Base-by-base conservation (phyloP, 1,140 invertebrate genomes). In the Heliconius hermathena region DNA sequence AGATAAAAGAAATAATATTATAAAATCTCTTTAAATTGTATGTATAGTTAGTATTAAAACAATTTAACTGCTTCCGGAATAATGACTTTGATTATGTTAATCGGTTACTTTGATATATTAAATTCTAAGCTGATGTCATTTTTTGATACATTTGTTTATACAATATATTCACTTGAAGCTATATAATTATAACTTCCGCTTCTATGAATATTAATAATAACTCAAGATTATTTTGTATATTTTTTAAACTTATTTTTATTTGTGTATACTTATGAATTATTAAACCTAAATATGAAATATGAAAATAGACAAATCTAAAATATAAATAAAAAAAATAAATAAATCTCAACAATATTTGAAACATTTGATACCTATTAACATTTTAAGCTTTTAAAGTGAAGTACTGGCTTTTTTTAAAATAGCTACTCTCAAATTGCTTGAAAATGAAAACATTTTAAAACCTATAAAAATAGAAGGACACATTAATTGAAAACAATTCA, bases 391-490 rank as follows among this genome's bases (percentile, higher is more conserved):
- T 22, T 22, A 66, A 66, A 66, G 60, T n/a, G 13, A 46, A 46
- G 11, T 46, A 46, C 13, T 46, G 4, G 11, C 41, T 46, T 46
- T 11, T 26, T 26, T 66, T 8, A 66, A 66, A 66, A 66, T 13
- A 46, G n/a, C 11, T 16, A 3, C 16, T 26, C 22, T n/a, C 9
- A 66, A 66, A 66, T 26, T 16, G 60, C n/a, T 66, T 83, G 0
- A 88, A 86, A 85, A 86, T 52, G 73, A 76, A 60, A 57, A 33
- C 73, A 66, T 66, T 66, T 66, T 66, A 66, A 66, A 66, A 66
- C 26, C 60, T 11, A 11, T 26, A 26, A 66, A 66, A 66, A 66
- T 66, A 66, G 22, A 66, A 66, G 26, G n/a, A 66, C 26, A 26
- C 3, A 66, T 66, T 66, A 66, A 66, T 66, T 66, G 60, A 66